phyloP scores from a whole-genome alignment of 2,797 vertebrate species.

The Glyptemys insculpta region DNA sequence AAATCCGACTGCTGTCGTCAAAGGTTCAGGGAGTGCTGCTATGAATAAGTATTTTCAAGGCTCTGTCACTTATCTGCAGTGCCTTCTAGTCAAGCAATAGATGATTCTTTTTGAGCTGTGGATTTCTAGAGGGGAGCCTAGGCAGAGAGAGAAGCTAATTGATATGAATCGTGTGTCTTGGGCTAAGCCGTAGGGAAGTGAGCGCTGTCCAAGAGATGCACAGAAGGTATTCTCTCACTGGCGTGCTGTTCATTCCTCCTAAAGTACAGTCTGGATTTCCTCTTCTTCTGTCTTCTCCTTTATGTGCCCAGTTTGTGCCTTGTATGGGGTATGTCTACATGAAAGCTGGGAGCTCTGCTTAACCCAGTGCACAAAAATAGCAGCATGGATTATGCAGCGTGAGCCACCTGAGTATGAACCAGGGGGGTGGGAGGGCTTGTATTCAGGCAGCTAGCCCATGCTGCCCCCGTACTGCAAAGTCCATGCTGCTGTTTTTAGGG shows the following conservation, averaged over 20 bases:
- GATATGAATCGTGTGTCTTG: background rate
- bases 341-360: background rate
- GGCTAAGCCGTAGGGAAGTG: background rate
- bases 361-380: background rate
- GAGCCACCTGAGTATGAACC: background rate
- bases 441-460: background rate
- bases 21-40: background rate
- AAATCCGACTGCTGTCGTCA: background rate
- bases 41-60: background rate
- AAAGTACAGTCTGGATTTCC: background rate
- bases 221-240: too few species aligned
- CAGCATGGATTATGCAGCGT: background rate
- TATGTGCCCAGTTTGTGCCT: background rate
- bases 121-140: background rate
- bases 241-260: too few species aligned
- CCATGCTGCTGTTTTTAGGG: background rate
- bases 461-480: background rate
- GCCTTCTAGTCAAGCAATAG: background rate
- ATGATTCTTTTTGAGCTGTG: background rate
- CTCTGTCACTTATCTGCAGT: background rate
- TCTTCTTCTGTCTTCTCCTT: background rate
- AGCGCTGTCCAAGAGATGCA: background rate
- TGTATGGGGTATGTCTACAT: background rate
- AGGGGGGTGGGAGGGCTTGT: background rate
- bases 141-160: background rate